phyloP scores from a whole-genome alignment of 2,797 vertebrate species.

The Petrocephalus sullivani region DNA sequence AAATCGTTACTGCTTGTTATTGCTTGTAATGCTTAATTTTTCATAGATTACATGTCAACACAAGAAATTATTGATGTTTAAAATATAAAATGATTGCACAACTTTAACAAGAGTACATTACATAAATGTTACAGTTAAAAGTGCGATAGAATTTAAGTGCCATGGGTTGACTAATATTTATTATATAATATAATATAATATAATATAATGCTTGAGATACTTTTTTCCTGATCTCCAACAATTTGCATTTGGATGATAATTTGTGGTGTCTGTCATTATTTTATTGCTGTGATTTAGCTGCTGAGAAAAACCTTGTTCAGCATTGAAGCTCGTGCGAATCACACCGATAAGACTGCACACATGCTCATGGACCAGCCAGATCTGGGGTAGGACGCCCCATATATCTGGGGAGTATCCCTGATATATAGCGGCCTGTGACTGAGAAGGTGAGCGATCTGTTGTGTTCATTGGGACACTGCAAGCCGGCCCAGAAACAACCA shows the following conservation, averaged over 20 bases:
- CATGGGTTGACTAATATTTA: not conserved
- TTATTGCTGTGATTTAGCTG: not conserved
- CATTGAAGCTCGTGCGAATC: not conserved
- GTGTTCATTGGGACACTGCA: not conserved
- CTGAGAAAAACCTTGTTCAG: not conserved
- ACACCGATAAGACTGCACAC: not conserved
- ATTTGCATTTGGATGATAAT: not conserved
- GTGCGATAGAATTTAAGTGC: not conserved
- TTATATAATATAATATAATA: not conserved
- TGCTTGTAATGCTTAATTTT: not conserved
- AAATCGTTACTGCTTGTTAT: not conserved
- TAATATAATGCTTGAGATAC: not conserved
- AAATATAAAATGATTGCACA: not conserved
- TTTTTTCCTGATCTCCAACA: not conserved
- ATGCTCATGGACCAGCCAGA: not conserved
- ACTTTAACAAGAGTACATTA: not conserved
- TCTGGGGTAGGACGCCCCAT: not conserved
- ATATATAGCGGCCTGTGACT: not conserved
- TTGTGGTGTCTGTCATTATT: not conserved
- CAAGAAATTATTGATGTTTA: slow-evolving; percentile 4
- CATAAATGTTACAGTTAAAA: not conserved
- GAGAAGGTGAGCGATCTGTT: not conserved
- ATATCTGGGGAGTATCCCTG: not conserved
- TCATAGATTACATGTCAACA: not conserved
- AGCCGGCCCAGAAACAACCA: not conserved